phyloP scores from a whole-genome alignment of 2,113 vertebrate species.

The Bothrops jararaca region DNA sequence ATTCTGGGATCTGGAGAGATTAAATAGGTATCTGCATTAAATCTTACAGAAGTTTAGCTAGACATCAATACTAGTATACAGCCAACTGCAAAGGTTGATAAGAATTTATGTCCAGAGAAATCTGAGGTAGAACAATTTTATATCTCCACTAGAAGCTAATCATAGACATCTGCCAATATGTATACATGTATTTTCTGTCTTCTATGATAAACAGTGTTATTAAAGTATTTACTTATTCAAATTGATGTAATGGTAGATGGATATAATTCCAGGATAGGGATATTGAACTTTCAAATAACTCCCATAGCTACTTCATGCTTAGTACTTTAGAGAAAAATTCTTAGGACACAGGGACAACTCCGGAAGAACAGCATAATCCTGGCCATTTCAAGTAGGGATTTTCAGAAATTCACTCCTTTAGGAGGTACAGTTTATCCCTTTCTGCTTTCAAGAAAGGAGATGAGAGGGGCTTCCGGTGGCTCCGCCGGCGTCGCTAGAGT shows the following conservation, averaged over 20 bases:
- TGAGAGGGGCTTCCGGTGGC: too few relatives aligned
- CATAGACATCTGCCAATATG: background rate
- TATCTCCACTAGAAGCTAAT: background rate
- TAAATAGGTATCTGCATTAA: background rate
- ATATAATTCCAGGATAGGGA: background rate
- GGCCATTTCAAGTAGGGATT: background rate
- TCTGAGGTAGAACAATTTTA: background rate
- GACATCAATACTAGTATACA: background rate
- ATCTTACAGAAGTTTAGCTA: background rate
- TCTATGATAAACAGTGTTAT: background rate
- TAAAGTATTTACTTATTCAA: background rate
- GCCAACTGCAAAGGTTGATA: background rate
- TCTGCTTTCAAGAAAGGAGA: background rate
- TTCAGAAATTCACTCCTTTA: background rate
- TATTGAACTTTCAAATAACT: background rate
- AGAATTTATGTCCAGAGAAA: background rate
- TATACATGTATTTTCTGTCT: background rate
- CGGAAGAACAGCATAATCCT: background rate
- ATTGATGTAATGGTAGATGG: background rate
- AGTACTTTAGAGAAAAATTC: background rate
- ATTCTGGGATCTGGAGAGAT: background rate
- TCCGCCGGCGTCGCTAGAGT: too few relatives aligned
- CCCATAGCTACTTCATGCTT: background rate
- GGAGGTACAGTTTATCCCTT: background rate
- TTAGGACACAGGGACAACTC: background rate